Evolutionary conservation across 2,113 vertebrate species (phyloP), one percentile per base, ranked within the genome.

Genomic region (Tachysurus vachellii): DNA sequence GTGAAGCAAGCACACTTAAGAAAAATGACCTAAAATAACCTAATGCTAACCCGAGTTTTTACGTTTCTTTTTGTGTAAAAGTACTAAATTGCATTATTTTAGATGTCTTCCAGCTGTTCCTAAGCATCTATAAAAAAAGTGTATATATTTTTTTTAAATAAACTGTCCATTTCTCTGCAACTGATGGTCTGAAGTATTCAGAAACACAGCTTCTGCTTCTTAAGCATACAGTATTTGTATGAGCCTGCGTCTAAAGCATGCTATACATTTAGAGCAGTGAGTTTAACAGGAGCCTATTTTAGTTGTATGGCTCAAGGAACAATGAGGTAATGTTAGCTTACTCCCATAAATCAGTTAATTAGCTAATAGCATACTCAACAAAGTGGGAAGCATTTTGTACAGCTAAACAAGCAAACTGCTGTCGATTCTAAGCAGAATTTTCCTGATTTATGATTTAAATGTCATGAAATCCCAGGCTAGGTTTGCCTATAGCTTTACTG

Each of bases 301-400:
- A 79, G 23, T 23, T 23, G 56, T 61, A 80, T 59, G 28, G 59
- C 80, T 62, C 17, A 31, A 16, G 28, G 19, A 80, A 31, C 53
- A 80, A 80, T 62, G 80, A 62, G 56, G 80, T 44, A 44, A 82
- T 62, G 80, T 16, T 82, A 81, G 79, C 31, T 61, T 59, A 59
- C 28, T 61, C 56, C 31, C 23, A 80, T 56, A 17, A 56, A 80
- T 61, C 19, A 80, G 31, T 57, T 82, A 62, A 44, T 62, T 44
- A n/a, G 79, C 79, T 80, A 59, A 21, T 14, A 8, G 80, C 57
- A 62, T 82, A 47, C 26, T 62, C 21, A 16, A 16, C 31, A 42
- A 62, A 26, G 12, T 26, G 26, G 53, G 76, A 56, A 5, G 47
- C 26, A 19, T 80, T 80, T 31, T 80, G 56, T n/a, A 80, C 76